Percentiles rank a stretch among this genome's conserved stretches.
Conservation (phyloP, 1,140 invertebrate genomes). For the Pseudomyrmex concolor region DNA sequence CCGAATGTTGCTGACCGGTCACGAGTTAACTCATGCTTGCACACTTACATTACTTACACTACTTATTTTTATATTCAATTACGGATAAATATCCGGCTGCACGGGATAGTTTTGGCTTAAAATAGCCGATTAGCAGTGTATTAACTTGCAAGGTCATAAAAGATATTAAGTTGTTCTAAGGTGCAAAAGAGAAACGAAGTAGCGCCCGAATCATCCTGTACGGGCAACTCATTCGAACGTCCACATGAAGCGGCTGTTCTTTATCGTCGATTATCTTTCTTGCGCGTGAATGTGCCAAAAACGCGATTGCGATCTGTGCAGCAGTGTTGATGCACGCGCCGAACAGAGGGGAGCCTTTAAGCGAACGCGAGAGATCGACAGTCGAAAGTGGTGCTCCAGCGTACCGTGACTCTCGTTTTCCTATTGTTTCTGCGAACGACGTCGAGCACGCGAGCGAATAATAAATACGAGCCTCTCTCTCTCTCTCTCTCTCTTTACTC, state of each 20-base stretch:
- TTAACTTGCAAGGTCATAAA: not conserved
- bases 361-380: constrained; percentile 70
- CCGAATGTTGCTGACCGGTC: too few species aligned
- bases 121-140: too few species aligned
- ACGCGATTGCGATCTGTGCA: constrained; percentile 27
- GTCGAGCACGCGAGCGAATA: constrained; percentile 73
- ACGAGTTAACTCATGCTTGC: too few species aligned
- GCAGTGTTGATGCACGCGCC: constrained; percentile 22
- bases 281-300: constrained; percentile 38
- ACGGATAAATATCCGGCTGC: too few species aligned
- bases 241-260: constrained; percentile 10
- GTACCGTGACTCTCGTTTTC: constrained; percentile 67
- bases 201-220: not conserved
- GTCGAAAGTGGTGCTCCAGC: constrained; percentile 69
- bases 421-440: constrained; percentile 75
- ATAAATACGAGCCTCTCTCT: constrained; percentile 68
- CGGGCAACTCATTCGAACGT: not conserved
- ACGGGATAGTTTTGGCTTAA: too few species aligned
- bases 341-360: constrained; percentile 48
- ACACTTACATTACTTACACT: too few species aligned
- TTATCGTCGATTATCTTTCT: constrained; percentile 37
- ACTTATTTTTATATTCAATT: too few species aligned
- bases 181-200: not conserved
- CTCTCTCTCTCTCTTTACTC: constrained; percentile 10
- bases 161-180: not conserved